Evolutionary conservation across 2,888 invertebrate genomes (phyloP), one percentile per base, ranked within the genome.

Genomic region (Ormyrus thymus): DNA sequence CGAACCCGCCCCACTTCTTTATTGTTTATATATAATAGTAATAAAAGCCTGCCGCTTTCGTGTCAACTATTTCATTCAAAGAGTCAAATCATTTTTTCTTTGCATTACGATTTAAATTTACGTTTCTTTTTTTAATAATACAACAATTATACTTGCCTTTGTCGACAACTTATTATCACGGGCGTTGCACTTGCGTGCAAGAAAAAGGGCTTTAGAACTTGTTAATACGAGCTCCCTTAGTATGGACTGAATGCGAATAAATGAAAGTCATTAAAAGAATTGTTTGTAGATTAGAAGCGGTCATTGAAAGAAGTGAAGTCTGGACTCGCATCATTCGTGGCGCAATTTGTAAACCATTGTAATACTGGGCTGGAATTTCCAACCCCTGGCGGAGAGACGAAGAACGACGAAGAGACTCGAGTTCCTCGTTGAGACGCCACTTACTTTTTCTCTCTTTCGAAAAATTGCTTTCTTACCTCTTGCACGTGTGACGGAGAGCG

Each of bases 11-110:
- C n/a, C 29, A 29, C 2, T 29, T 29, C 29, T 29, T 29, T 29
- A 29, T 29, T 29, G 13, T 2, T n/a, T 64, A 13, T 48, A 9
- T 7, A 15, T 58, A 46, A 45, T 13, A 46, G 46, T 58, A 46
- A 45, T 13, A 46, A 46, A 59, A 15, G 55, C 7, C 8, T 70
- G 15, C 56, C 65, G 77, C 70, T 80, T 80, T 80, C 61, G 59
- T 70, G 55, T 10, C 74, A 59, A 46, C 53, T 66, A 61, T 56
- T 70, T 66, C 65, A 56, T 80, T n/a, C n/a, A n/a, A n/a, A n/a
- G n/a, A n/a, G 70, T 70, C 29, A 68, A 59, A 77, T 59, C 46
- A 48, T 29, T 62, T 56, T 58, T 74, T 66, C 7, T 64, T 61
- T 50, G 4, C 29, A 29, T 29, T 29, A 29, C 43, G 53, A 53